Evolutionary conservation across 1,140 invertebrate genomes (phyloP), one percentile per base, ranked within the genome.

Genomic region (Mactra quadrangularis): DNA sequence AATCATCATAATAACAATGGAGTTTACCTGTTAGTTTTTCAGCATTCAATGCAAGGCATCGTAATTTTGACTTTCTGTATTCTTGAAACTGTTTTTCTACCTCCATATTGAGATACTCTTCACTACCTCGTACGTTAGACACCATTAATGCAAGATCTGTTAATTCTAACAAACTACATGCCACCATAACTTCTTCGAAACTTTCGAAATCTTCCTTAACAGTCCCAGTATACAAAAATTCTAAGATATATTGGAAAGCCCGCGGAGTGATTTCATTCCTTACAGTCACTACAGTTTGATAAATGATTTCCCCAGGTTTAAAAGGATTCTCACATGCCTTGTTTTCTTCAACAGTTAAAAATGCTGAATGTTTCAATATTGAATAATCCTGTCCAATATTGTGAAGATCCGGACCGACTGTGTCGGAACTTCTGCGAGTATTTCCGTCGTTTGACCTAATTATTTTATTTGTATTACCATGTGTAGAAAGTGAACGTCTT

Each of bases 211-310:
- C 71, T 27, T 85, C 83, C 64, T 68, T 71, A 22, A 84, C 75
- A 11, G 94, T 95, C 19, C 97, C 97, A 1, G 96, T 97, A 93
- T 98, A 98, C 60, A 97, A 95, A 89, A 97, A 98, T 90, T 96
- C 96, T 57, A 98, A 94, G 88, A 97, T 96, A 88, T 97, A 96
- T 85, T 96, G 95, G 94, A 98, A 95, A 1, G 97, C 96, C 81
- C 95, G 94, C 1, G 96, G 95, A 0, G 96, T 97, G 35, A 98
- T 95, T 19, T 90, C 88, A 9, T 78, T 64, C 59, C 83, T 79
- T 11, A 91, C 94, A 17, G 96, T 97, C 29, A 98, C 95, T 68
- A 98, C 95, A 22, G 94, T 95, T 86, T 94, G 94, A 29, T 87
- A 78, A 53, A 94, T 59, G 19, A 81, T 60, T n/a, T 82, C 38